These are phyloP conservation scores for Eurosta solidaginis DNA, from an alignment of 1,140 invertebrate genomes.

Conservation along the genomic window DNA sequence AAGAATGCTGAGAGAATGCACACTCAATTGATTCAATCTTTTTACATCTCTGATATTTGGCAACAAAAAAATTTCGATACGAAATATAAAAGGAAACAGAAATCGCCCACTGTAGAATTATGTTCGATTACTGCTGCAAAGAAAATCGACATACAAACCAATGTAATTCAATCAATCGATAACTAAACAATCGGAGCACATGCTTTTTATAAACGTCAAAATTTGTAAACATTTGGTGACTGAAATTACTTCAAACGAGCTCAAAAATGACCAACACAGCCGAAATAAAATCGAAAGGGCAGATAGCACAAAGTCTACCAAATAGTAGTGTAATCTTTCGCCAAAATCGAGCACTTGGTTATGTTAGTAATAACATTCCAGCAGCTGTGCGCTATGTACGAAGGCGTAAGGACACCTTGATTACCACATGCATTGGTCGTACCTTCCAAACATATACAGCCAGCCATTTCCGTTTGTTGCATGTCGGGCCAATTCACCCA, in stretches of 20 bases:
- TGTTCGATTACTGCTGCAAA: no score
- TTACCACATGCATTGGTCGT: constrained; percentile 88
- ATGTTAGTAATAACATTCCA: constrained; percentile 91
- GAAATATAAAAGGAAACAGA: no score
- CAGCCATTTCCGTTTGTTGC: constrained; percentile 79
- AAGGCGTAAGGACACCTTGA: constrained; percentile 81
- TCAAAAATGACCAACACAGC: constrained; percentile 26
- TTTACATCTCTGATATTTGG: no score
- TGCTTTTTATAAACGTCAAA: neutral
- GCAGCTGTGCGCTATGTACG: constrained; percentile 83
- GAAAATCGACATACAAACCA: no score
- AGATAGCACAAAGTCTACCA: neutral
- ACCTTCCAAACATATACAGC: constrained; percentile 91
- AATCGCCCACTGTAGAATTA: no score
- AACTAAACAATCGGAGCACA: neutral
- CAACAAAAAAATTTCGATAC: no score
- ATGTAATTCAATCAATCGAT: no score
- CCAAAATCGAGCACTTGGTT: constrained; percentile 83
- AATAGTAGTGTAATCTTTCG: constrained; percentile 78
- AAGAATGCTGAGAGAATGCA: no score
- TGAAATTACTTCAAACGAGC: neutral
- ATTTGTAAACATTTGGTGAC: neutral
- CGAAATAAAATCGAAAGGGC: neutral
- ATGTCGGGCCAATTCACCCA: constrained; percentile 79
- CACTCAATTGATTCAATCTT: no score